Conservation (phyloP, 1,140 invertebrate genomes). For the Cotesia typhae region DNA sequence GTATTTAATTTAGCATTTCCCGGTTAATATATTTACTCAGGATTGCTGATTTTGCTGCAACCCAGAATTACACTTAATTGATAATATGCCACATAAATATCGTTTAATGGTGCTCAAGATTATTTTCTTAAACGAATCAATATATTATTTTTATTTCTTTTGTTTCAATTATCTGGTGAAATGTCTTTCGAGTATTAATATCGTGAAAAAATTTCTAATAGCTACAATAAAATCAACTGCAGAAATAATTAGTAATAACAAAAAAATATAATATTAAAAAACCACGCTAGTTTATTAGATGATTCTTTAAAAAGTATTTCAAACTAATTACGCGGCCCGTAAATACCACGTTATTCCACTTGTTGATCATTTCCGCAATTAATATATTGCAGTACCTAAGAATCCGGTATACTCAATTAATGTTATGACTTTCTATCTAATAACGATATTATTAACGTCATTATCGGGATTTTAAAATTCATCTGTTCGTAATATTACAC, state of each 20-base stretch:
- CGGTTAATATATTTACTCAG: neutral
- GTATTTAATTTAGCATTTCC: no score
- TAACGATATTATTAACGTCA: constrained; percentile 55
- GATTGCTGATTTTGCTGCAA: constrained; percentile 11
- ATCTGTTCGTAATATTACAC: no score
- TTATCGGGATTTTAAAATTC: constrained; percentile 13
- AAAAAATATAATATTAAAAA: no score
- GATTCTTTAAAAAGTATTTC: neutral
- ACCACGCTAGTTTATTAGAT: no score
- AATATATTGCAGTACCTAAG: constrained; percentile 43
- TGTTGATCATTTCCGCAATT: constrained; percentile 46
- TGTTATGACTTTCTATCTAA: constrained; percentile 56
- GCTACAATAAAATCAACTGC: no score
- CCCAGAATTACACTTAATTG: constrained; percentile 22
- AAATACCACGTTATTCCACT: constrained; percentile 35
- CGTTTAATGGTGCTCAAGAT: constrained; percentile 24
- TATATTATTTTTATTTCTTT: constrained; percentile 22
- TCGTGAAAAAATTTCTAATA: neutral
- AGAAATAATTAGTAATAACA: no score
- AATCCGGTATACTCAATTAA: constrained; percentile 45
- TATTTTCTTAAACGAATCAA: constrained; percentile 22
- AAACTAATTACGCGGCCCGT: constrained; percentile 30
- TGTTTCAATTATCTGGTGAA: constrained; percentile 1
- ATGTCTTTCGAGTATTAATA: neutral
- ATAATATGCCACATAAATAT: constrained; percentile 22